A percentile compares a stretch with the other conserved stretches of the same genome.
Evolutionary conservation across 2,797 vertebrate species (phyloP).

Genomic region (Pelochelys cantorii): DNA sequence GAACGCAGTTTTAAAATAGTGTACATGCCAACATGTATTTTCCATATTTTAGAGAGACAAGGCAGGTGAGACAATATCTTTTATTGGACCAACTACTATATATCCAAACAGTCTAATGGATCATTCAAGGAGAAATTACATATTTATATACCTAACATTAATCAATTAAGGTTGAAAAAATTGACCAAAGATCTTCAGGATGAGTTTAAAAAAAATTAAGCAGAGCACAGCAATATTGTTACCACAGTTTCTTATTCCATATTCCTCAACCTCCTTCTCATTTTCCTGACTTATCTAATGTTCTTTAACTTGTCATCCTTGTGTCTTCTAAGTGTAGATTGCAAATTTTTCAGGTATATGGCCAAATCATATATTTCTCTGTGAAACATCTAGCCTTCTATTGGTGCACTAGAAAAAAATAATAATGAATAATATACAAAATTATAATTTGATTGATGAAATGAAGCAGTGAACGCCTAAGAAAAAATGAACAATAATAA

Average conservation of each 20-base stretch:
- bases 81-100: neutral
- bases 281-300: neutral
- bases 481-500: neutral
- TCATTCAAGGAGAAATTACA: neutral
- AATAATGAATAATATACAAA: neutral
- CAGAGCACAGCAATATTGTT: neutral
- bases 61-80: neutral
- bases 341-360: neutral
- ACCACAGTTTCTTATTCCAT: neutral
- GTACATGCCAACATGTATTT: neutral
- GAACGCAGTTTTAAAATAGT: neutral
- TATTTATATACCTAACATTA: neutral
- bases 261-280: neutral
- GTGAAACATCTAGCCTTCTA: neutral
- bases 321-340: neutral
- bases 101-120: no score
- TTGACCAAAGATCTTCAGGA: neutral
- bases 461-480: neutral
- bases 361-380: neutral
- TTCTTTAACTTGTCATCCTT: neutral
- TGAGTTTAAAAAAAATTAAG: neutral
- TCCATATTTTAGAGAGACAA: neutral
- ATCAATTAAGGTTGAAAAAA: neutral
- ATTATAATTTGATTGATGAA: neutral
- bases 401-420: neutral